Percentiles rank a stretch among this genome's conserved stretches.
phyloP scores from a whole-genome alignment of 2,113 vertebrate species.

The Climacteris rufus region DNA sequence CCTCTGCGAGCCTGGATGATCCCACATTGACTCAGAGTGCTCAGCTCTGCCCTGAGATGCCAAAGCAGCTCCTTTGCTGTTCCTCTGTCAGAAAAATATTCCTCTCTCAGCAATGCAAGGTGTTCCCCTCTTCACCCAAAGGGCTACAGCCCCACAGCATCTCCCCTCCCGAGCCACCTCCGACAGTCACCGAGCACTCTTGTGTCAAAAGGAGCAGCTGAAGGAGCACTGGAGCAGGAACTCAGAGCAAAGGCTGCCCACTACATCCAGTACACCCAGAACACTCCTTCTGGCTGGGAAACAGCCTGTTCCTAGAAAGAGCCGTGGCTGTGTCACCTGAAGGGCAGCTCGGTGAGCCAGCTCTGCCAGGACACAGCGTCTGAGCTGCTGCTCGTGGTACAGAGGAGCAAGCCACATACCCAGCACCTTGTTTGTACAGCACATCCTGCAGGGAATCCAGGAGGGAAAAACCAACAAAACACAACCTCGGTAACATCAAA shows the following conservation, averaged over 20 bases:
- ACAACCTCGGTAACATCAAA: neutral
- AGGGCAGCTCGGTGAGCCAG: neutral
- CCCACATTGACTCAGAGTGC: neutral
- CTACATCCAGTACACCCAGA: accelerated
- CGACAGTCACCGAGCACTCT: accelerated
- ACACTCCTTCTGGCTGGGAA: neutral
- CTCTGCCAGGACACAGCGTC: neutral
- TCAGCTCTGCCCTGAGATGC: neutral
- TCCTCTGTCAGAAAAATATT: neutral
- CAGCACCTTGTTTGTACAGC: neutral
- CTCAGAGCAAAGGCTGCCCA: neutral
- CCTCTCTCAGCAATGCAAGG: accelerated
- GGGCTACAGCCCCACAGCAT: neutral
- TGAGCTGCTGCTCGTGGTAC: accelerated
- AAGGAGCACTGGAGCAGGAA: neutral
- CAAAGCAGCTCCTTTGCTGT: neutral
- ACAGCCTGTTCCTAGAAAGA: neutral
- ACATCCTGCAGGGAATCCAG: accelerated
- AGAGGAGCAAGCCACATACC: accelerated
- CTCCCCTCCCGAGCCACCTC: neutral
- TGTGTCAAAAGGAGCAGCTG: accelerated
- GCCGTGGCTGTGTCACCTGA: neutral
- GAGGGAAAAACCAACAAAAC: neutral
- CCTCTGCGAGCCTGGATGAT: neutral
- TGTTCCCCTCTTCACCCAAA: neutral